Base-by-base conservation (phyloP, 2,113 vertebrate species). In the Hypocryptadius cinnamomeus region DNA sequence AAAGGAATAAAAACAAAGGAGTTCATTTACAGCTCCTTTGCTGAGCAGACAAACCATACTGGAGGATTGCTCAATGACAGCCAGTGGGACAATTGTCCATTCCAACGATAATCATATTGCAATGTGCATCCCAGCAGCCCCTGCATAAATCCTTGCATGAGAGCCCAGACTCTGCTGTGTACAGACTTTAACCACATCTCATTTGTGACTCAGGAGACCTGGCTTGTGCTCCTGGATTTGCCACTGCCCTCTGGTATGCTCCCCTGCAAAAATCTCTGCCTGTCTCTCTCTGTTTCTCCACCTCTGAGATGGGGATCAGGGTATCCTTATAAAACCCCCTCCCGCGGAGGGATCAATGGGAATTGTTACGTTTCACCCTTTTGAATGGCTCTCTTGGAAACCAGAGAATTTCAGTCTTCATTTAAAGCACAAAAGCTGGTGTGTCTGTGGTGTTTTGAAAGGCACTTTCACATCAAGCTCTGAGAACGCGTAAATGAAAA, bases 41-140 rank as follows among this genome's bases (percentile, higher is more conserved):
- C 90, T 64, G 85, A 68, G 82, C 82, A 93, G 82, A 93, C 45
- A 85, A 72, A 27, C 79, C 39, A 13, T 17, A 4, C 53, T 20
- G 63, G 10, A 42, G 59, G 64, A 45, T 40, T 6, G 1, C 28
- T 93, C 91, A 94, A 51, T 76, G 95, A 85, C 89, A 91, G 85
- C 81, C 91, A 72, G 74, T 53, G 93, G 87, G 87, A 79, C 93
- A 60, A 91, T 44, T 89, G 91, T 74, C 90, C 88, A 44, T 59
- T 33, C 82, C 25, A 59, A 74, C 9, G 1, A 90, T 95, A 56
- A 89, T 65, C 90, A 78, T n/a, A 90, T 5, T 66, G 93, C 79
- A 73, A 15, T 85, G 87, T n/a, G 27, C 2, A 10, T 90, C 79
- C 77, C 90, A 78, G 77, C 79, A 88, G 85, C 10, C 15, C 59